phyloP scores from a whole-genome alignment of 2,113 vertebrate genomes.

The Oophaga pumilio region DNA sequence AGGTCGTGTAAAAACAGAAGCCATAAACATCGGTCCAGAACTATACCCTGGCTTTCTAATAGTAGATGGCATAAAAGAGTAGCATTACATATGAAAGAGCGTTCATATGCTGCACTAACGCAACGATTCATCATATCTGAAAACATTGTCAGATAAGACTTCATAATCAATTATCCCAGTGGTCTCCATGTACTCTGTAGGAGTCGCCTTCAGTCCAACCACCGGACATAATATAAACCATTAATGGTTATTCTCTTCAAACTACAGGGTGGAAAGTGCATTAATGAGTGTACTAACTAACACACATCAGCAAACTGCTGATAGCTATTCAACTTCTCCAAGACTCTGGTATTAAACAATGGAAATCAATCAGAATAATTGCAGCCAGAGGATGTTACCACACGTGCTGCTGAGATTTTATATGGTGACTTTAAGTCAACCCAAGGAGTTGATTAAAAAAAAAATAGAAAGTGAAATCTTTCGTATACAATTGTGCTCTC shows the following conservation, averaged over 20 bases:
- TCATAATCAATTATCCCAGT: neutral
- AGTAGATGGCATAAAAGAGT: neutral
- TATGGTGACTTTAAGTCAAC: too few relatives aligned
- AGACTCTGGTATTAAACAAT: neutral
- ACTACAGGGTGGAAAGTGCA: slow-evolving; percentile 20
- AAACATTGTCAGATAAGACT: neutral
- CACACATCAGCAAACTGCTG: neutral
- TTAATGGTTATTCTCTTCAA: slow-evolving; percentile 8
- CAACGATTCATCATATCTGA: neutral
- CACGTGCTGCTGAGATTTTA: too few relatives aligned
- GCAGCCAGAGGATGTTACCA: neutral
- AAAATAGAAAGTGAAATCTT: too few relatives aligned
- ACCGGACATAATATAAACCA: slow-evolving; percentile 19
- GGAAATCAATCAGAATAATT: neutral
- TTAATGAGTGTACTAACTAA: slow-evolving; percentile 39
- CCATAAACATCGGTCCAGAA: too few relatives aligned
- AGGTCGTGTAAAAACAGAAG: too few relatives aligned
- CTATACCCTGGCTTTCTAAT: neutral
- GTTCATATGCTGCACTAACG: neutral
- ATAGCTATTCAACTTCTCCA: neutral
- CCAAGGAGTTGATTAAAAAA: too few relatives aligned
- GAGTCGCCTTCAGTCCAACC: neutral
- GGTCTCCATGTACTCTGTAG: neutral
- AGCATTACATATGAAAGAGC: neutral
- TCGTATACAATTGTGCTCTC: too few relatives aligned